Conservation (phyloP, 1,140 invertebrate species). For the Intoshia linei region DNA sequence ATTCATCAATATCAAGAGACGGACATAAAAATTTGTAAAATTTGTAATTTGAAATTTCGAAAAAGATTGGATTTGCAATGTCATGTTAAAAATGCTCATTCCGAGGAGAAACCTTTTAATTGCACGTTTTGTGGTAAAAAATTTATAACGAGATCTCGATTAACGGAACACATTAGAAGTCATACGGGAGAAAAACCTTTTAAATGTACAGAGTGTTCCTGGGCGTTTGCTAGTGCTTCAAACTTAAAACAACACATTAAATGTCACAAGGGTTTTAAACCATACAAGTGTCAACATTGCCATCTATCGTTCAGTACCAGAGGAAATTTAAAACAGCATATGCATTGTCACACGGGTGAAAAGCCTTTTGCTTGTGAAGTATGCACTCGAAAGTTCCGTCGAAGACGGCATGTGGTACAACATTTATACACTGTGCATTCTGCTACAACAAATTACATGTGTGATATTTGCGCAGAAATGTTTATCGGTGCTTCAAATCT, state of each 20-base stretch:
- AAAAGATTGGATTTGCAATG: no score
- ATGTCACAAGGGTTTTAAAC: slow-evolving; percentile 44
- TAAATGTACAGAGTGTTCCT: slow-evolving; percentile 41
- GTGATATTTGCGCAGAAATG: no score
- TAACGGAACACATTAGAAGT: slow-evolving; percentile 8
- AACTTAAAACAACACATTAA: slow-evolving; percentile 41
- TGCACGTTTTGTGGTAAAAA: slow-evolving; percentile 8
- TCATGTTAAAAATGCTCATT: no score
- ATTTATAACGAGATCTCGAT: slow-evolving; percentile 6
- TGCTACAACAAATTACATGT: no score
- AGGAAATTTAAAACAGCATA: slow-evolving; percentile 11
- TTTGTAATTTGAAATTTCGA: no score
- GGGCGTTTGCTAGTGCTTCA: slow-evolving; percentile 53
- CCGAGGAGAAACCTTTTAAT: slow-evolving; percentile 7
- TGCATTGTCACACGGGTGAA: slow-evolving; percentile 7
- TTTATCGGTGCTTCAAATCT: no score
- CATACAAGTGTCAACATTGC: slow-evolving; percentile 38
- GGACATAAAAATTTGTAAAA: no score
- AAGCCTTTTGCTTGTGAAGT: slow-evolving; percentile 27
- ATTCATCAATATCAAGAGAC: no score
- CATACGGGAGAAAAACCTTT: slow-evolving; percentile 12
- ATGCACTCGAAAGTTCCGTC: no score
- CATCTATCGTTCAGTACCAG: no score
- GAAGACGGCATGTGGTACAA: no score
- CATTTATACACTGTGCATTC: no score